These are phyloP conservation scores for Monopterus albus DNA, from an alignment of 2,113 vertebrate species.

Conservation along the genomic window DNA sequence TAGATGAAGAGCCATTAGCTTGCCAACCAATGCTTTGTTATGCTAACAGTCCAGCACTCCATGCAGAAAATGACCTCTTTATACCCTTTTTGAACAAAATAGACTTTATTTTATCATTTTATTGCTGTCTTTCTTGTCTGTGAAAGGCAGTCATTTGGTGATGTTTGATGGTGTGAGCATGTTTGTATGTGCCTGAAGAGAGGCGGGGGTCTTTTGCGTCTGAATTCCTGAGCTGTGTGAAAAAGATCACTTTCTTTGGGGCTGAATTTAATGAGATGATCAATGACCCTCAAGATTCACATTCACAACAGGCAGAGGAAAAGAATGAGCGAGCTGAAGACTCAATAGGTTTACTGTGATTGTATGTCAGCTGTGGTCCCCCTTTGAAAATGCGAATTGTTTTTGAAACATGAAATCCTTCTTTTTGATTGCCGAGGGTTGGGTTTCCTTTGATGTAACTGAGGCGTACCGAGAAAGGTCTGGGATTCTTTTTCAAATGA, in stretches of 20 bases:
- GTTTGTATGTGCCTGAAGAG: conserved; percentile 72
- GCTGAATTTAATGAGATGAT: conserved; percentile 81
- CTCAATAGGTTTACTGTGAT: conserved; percentile 77
- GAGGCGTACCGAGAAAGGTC: conserved; percentile 73
- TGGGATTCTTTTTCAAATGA: conserved; percentile 71
- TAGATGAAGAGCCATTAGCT: conserved; percentile 74
- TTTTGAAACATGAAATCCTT: conserved; percentile 79
- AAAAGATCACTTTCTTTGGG: conserved; percentile 75
- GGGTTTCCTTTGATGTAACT: conserved; percentile 73
- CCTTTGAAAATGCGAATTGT: conserved; percentile 77
- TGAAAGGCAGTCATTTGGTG: conserved; percentile 72
- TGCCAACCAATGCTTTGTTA: conserved; percentile 72
- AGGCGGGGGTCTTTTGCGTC: conserved; percentile 60
- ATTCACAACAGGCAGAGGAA: conserved; percentile 74
- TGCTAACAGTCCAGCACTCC: conserved; percentile 72
- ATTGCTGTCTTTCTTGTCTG: conserved; percentile 74
- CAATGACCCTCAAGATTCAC: conserved; percentile 81
- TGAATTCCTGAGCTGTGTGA: conserved; percentile 82
- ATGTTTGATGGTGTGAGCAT: conserved; percentile 75
- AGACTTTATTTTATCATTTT: conserved; percentile 80
- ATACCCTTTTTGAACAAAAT: conserved; percentile 75
- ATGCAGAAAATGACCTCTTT: conserved; percentile 74
- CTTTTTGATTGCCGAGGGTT: conserved; percentile 71
- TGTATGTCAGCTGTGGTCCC: conserved; percentile 74
- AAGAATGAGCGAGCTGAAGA: conserved; percentile 67